Conservation (phyloP, 2,113 vertebrate species). For the Scophthalmus maximus region DNA sequence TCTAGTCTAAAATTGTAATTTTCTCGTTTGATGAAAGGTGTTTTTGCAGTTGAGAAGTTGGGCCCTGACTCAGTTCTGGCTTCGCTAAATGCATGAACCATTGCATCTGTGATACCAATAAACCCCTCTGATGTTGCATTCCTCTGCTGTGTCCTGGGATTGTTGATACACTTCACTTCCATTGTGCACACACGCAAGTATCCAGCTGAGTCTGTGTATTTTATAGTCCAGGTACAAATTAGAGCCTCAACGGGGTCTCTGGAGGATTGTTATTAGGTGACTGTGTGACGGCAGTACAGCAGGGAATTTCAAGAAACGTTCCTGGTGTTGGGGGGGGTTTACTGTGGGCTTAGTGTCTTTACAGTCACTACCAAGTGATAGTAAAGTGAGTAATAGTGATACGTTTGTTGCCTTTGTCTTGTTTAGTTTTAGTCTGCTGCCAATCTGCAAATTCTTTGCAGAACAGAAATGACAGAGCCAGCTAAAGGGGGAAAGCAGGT, state of each 20-base stretch:
- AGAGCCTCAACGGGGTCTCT: conserved; percentile 16
- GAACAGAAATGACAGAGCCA: conserved; percentile 53
- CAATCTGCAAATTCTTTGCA: conserved; percentile 31
- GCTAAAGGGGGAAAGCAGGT: conserved; percentile 50
- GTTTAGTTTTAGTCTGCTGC: conserved; percentile 15
- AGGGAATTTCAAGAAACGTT: conserved; percentile 20
- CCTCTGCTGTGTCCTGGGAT: conserved; percentile 37
- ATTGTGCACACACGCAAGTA: neutral
- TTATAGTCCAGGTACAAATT: conserved; percentile 28
- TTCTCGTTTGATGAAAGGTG: neutral
- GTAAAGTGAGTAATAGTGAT: conserved; percentile 19
- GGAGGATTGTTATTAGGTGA: conserved; percentile 30
- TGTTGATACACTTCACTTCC: conserved; percentile 30
- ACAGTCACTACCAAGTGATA: conserved; percentile 2
- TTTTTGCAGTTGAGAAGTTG: conserved; percentile 2
- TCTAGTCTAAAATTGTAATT: neutral
- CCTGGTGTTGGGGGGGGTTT: neutral
- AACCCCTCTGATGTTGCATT: conserved; percentile 29
- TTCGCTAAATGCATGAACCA: conserved; percentile 52
- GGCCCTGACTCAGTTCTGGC: conserved; percentile 23
- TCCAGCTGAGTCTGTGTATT: conserved; percentile 9
- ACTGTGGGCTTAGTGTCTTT: conserved; percentile 19
- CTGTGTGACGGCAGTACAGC: conserved; percentile 1
- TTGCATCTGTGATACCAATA: conserved; percentile 33
- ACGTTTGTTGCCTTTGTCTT: conserved; percentile 26